phyloP scores from a whole-genome alignment of 1,140 invertebrate species.

The Pseudoatta argentina region DNA sequence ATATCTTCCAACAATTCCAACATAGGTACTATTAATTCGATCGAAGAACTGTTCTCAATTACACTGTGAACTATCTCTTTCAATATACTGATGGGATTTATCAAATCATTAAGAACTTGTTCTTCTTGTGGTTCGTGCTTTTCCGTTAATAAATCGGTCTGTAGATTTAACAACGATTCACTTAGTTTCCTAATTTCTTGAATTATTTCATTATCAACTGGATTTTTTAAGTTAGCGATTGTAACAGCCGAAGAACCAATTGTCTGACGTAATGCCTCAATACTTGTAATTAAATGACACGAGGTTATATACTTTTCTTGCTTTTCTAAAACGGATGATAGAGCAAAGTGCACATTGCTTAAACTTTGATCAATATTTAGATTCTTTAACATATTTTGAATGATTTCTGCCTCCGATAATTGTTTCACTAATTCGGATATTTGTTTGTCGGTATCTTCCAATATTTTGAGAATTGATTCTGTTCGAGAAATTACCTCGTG shows the following conservation, averaged over 20 bases:
- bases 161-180: slow-evolving; percentile 77
- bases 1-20: slow-evolving; percentile 80
- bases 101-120: slow-evolving; percentile 73
- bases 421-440: slow-evolving; percentile 71
- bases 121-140: slow-evolving; percentile 73
- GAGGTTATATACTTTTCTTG: slow-evolving; percentile 51
- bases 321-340: slow-evolving; percentile 77
- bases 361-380: slow-evolving; percentile 75
- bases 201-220: slow-evolving; percentile 71
- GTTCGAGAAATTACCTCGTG: slow-evolving; percentile 68
- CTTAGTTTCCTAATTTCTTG: slow-evolving; percentile 77
- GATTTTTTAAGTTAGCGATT: slow-evolving; percentile 69
- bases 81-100: slow-evolving; percentile 73
- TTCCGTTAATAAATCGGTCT: slow-evolving; percentile 78
- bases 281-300: slow-evolving; percentile 69
- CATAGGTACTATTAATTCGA: slow-evolving; percentile 65
- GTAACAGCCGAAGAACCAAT: slow-evolving; percentile 72
- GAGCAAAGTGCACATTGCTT: slow-evolving; percentile 76
- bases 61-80: slow-evolving; percentile 71
- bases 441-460: slow-evolving; percentile 78
- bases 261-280: slow-evolving; percentile 76
- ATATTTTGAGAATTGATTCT: slow-evolving; percentile 69
- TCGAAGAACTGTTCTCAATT: slow-evolving; percentile 53
- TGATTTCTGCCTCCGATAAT: slow-evolving; percentile 33
- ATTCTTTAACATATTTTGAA: slow-evolving; percentile 60